A percentile compares a stretch with the other conserved stretches of the same genome.
Conservation (phyloP, 1,140 invertebrate genomes). For the Pogonomyrmex californicus region DNA sequence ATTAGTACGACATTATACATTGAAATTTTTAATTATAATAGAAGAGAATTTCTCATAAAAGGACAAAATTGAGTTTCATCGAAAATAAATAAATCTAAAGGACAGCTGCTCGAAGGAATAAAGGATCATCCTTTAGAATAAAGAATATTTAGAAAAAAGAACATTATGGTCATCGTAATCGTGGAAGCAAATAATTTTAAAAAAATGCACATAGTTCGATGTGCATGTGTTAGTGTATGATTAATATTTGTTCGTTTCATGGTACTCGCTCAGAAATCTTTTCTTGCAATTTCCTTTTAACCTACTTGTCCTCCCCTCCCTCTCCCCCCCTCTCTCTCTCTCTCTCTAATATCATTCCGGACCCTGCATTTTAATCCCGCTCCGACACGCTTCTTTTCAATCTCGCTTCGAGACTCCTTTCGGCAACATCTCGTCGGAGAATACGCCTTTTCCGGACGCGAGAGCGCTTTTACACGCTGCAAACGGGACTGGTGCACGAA, state of each 20-base stretch:
- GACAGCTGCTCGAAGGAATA: too few species aligned
- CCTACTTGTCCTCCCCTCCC: not conserved
- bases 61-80: too few species aligned
- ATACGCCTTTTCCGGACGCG: slow-evolving; percentile 30
- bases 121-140: too few species aligned
- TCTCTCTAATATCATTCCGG: not conserved
- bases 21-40: too few species aligned
- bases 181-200: not conserved
- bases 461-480: slow-evolving; percentile 32
- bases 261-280: not conserved
- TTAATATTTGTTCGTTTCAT: not conserved
- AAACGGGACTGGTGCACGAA: slow-evolving; percentile 39
- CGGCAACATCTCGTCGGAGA: slow-evolving; percentile 3
- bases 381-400: slow-evolving; percentile 34
- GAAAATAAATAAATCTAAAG: too few species aligned
- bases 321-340: too few species aligned
- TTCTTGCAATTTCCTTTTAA: not conserved
- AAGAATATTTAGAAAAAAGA: too few species aligned
- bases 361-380: slow-evolving; percentile 22
- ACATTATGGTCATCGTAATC: not conserved
- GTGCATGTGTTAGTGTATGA: not conserved
- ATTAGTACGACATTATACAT: too few species aligned
- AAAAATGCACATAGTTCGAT: not conserved
- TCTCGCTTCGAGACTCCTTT: slow-evolving; percentile 15
- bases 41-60: too few species aligned